phyloP scores from a whole-genome alignment of 1,140 invertebrate genomes.

The Ips nitidus region DNA sequence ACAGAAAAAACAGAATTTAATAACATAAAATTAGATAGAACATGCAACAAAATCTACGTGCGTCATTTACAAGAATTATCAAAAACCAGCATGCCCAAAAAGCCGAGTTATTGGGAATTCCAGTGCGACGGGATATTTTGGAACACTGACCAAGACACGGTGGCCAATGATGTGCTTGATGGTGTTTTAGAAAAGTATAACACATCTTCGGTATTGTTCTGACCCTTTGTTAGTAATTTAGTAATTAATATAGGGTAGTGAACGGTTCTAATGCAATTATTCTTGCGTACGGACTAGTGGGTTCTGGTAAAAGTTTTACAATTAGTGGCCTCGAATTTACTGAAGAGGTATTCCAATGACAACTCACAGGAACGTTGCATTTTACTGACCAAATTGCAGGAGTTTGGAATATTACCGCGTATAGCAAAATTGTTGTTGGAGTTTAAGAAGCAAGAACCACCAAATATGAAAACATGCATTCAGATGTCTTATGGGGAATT shows the following conservation, averaged over 20 bases:
- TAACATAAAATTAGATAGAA: slow-evolving; percentile 39
- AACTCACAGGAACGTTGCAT: too few species aligned
- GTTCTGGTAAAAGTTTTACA: slow-evolving; percentile 47
- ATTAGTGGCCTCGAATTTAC: slow-evolving; percentile 40
- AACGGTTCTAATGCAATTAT: slow-evolving; percentile 40
- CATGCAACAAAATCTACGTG: slow-evolving; percentile 40
- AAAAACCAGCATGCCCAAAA: slow-evolving; percentile 11
- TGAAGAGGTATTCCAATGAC: slow-evolving; percentile 37
- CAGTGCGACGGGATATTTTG: slow-evolving; percentile 43
- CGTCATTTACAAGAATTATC: slow-evolving; percentile 41
- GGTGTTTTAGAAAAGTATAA: slow-evolving; percentile 40
- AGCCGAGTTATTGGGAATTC: slow-evolving; percentile 44
- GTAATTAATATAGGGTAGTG: slow-evolving; percentile 34
- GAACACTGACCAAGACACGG: slow-evolving; percentile 37
- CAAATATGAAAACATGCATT: slow-evolving; percentile 39
- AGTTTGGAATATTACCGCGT: slow-evolving; percentile 44
- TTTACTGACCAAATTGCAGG: slow-evolving; percentile 27
- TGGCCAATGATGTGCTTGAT: slow-evolving; percentile 35
- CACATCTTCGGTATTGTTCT: not conserved
- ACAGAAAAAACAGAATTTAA: slow-evolving; percentile 38
- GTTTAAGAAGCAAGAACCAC: slow-evolving; percentile 31
- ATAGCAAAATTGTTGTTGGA: slow-evolving; percentile 36
- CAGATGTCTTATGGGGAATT: slow-evolving; percentile 45
- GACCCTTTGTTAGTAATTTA: not conserved
- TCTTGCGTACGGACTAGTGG: slow-evolving; percentile 42